A percentile compares a stretch with the other conserved stretches of the same genome.
phyloP scores from a whole-genome alignment of 53 echinoderm and acorn worm genomes.

The Holothuria scabra region DNA sequence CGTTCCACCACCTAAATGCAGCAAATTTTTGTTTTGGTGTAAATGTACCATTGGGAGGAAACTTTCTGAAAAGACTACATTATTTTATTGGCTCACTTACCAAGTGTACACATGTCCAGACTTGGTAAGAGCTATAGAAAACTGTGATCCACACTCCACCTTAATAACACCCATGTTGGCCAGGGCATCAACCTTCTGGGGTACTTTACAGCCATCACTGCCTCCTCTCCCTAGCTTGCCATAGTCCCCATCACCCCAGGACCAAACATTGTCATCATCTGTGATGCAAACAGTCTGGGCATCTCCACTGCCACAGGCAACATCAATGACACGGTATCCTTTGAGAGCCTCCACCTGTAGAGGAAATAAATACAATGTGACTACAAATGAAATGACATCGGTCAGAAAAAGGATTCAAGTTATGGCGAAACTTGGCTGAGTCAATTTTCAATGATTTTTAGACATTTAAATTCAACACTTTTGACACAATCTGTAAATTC shows the following conservation, averaged over 20 bases:
- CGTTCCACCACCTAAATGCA: too few relatives aligned
- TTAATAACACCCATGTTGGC: conserved; percentile 87
- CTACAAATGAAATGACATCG: background rate
- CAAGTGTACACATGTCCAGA: conserved; percentile 93
- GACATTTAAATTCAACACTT: background rate
- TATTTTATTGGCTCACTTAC: conserved; percentile 53
- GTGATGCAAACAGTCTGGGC: conserved; percentile 95
- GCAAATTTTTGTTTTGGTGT: too few relatives aligned
- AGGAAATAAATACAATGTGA: background rate
- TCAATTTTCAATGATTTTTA: background rate
- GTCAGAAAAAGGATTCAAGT: too few relatives aligned
- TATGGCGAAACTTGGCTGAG: background rate
- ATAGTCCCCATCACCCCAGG: conserved; percentile 98
- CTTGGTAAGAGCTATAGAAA: conserved; percentile 90
- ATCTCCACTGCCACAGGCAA: conserved; percentile 96
- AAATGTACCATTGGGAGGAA: too few relatives aligned
- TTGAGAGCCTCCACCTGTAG: conserved; percentile 83
- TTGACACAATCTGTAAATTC: too few relatives aligned
- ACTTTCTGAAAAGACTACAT: too few relatives aligned
- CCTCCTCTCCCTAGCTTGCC: conserved; percentile 97
- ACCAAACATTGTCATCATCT: conserved; percentile 98
- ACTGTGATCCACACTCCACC: conserved; percentile 98
- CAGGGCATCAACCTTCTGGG: conserved; percentile 89
- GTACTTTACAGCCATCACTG: conserved; percentile 95
- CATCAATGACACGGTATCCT: conserved; percentile 90